These are phyloP conservation scores for Anisognathus igniventris DNA, from an alignment of 2,797 vertebrate genomes.

Conservation along the genomic window DNA sequence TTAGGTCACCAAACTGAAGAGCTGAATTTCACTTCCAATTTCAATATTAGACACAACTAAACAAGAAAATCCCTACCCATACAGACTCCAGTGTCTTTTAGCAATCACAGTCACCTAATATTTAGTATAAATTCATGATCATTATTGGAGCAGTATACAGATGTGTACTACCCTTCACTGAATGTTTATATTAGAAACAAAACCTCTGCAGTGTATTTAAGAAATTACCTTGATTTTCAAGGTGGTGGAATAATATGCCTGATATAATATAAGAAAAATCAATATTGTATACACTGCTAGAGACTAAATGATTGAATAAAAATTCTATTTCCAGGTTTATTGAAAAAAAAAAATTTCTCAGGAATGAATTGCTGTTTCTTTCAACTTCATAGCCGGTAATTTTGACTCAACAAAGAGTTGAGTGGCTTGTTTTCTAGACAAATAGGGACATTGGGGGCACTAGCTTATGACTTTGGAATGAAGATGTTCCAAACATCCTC, in stretches of 20 bases:
- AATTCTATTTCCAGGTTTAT: not conserved
- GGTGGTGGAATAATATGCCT: not conserved
- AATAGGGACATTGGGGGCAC: not conserved
- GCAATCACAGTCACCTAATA: not conserved
- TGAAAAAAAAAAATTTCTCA: not conserved
- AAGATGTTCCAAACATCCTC: not conserved
- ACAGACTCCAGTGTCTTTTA: not conserved
- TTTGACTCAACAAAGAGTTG: not conserved
- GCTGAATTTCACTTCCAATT: not conserved
- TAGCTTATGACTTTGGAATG: not conserved
- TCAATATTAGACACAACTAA: not conserved
- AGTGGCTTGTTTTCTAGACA: not conserved
- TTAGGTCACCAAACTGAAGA: not conserved
- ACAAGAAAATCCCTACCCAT: not conserved
- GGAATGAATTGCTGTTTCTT: not conserved
- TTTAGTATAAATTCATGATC: not conserved
- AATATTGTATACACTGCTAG: not conserved
- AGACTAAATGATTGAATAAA: not conserved
- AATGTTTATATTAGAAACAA: not conserved
- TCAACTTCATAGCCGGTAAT: not conserved
- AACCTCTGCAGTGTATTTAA: not conserved
- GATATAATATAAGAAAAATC: not conserved
- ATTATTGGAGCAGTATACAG: not conserved
- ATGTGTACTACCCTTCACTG: not conserved
- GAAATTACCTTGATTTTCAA: not conserved